Evolutionary conservation across 2,888 invertebrate genomes (phyloP).

Genomic region (Iphiclides podalirius): DNA sequence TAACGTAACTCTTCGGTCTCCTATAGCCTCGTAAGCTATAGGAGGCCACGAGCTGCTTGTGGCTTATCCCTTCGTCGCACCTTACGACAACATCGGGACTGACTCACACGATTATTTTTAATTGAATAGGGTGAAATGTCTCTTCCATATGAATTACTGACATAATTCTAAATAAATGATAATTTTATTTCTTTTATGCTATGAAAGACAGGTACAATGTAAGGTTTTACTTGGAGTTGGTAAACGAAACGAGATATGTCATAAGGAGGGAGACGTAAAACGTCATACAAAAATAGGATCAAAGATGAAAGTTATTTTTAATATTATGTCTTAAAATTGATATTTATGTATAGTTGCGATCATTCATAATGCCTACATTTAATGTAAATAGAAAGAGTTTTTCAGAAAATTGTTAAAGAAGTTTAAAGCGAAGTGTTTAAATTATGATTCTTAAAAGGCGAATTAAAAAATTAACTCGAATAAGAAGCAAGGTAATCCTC

Average conservation of each 20-base stretch:
- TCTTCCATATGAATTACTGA: too few species aligned
- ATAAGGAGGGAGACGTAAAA: constrained; percentile 31
- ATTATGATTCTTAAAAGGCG: constrained; percentile 74
- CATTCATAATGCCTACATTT: constrained; percentile 45
- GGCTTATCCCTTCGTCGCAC: too few species aligned
- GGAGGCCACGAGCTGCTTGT: too few species aligned
- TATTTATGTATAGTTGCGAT: constrained; percentile 38
- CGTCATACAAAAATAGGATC: constrained; percentile 69
- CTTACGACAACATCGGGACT: too few species aligned
- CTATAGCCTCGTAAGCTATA: too few species aligned
- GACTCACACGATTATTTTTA: too few species aligned
- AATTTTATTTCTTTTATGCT: too few species aligned
- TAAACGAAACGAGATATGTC: constrained; percentile 21
- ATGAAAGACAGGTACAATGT: too few species aligned
- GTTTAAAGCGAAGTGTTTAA: constrained; percentile 53
- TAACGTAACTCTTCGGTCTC: too few species aligned
- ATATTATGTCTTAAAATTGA: constrained; percentile 47
- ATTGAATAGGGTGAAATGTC: too few species aligned
- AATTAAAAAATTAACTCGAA: constrained; percentile 61
- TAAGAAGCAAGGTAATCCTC: constrained; percentile 58
- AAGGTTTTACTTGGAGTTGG: too few species aligned
- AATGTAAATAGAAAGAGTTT: constrained; percentile 39
- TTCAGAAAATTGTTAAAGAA: constrained; percentile 39
- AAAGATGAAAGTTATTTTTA: constrained; percentile 76
- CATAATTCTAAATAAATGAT: too few species aligned